phyloP scores from a whole-genome alignment of 92 coral and sea anemone species.

The Ricordea florida region DNA sequence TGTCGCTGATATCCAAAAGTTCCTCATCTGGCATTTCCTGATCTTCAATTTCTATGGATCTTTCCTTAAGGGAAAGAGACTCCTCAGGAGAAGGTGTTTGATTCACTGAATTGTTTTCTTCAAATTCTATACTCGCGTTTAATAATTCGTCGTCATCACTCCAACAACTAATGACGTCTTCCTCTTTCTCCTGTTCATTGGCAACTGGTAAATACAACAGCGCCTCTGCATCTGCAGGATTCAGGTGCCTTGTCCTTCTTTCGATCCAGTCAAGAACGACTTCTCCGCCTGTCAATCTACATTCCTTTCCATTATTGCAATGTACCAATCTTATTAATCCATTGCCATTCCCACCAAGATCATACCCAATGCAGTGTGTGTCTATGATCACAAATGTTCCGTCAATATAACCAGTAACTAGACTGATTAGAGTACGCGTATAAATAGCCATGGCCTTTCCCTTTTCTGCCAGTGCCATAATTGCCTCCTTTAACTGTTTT shows the following conservation, averaged over 20 bases:
- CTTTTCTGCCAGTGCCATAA: not conserved
- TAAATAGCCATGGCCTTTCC: not conserved
- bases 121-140: not conserved
- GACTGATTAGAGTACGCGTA: constrained; percentile 15
- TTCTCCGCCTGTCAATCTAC: not conserved
- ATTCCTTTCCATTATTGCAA: not conserved
- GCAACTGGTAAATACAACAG: not conserved
- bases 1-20: too few relatives aligned
- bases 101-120: too few relatives aligned
- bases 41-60: too few relatives aligned
- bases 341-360: not conserved
- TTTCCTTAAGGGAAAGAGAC: too few relatives aligned
- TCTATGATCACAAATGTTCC: constrained; percentile 11
- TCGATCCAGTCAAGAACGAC: constrained; percentile 18
- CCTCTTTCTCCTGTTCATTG: not conserved
- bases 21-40: too few relatives aligned
- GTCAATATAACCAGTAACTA: not conserved
- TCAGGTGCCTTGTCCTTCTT: not conserved
- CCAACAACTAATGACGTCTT: not conserved
- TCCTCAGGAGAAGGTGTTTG: too few relatives aligned
- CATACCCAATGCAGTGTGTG: constrained; percentile 14
- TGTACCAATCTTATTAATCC: constrained; percentile 8
- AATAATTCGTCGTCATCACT: not conserved
- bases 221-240: not conserved
- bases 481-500: not conserved